These are phyloP conservation scores for Ephestia elutella DNA, from an alignment of 1,140 invertebrate species.

Conservation along the genomic window DNA sequence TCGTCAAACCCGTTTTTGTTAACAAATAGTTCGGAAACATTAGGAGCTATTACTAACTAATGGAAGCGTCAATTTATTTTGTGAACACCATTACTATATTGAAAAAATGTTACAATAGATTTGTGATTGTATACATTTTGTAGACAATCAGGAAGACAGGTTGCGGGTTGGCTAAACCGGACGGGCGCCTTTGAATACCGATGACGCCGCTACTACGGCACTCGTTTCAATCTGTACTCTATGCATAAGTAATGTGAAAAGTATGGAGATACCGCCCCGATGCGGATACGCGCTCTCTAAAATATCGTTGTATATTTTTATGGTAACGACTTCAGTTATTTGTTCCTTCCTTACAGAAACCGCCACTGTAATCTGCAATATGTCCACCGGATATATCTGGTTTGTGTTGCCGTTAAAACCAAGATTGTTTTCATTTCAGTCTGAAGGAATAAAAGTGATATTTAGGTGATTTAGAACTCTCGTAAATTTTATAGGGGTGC, in stretches of 20 bases:
- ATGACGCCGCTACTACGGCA: conserved; percentile 45
- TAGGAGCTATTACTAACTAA: too few relatives aligned
- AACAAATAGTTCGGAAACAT: too few relatives aligned
- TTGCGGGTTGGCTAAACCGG: conserved; percentile 9
- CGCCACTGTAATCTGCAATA: conserved; percentile 9
- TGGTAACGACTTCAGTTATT: conserved; percentile 53
- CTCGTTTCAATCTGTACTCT: conserved; percentile 69
- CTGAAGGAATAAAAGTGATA: too few relatives aligned
- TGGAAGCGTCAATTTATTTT: too few relatives aligned
- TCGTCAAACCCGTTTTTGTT: too few relatives aligned
- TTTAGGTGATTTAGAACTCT: too few relatives aligned
- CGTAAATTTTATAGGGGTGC: too few relatives aligned
- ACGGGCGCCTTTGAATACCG: conserved; percentile 10
- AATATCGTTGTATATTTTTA: conserved; percentile 63
- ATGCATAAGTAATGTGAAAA: conserved; percentile 73
- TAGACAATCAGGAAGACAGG: conserved; percentile 7
- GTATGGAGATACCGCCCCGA: conserved; percentile 52
- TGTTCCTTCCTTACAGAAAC: conserved; percentile 31
- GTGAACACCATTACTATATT: neutral
- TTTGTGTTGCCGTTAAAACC: too few relatives aligned
- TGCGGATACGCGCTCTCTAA: conserved; percentile 49
- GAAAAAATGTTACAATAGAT: neutral
- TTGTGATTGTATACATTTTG: conserved; percentile 6
- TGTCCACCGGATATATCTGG: too few relatives aligned
- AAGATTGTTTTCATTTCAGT: too few relatives aligned